These are phyloP conservation scores for Lydus trimaculatus DNA, from an alignment of 2,888 invertebrate species.

Conservation along the genomic window DNA sequence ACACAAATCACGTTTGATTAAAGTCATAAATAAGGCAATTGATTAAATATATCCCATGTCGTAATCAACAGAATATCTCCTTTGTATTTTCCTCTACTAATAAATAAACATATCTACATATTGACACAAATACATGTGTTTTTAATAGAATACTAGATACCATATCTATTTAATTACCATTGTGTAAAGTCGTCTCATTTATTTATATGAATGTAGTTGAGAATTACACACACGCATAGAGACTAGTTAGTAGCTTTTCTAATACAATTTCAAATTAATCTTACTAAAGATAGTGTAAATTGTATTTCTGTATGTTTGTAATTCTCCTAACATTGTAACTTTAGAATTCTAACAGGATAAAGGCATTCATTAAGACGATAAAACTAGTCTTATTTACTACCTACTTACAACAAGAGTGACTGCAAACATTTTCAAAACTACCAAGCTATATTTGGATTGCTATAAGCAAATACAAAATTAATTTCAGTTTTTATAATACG, in stretches of 20 bases:
- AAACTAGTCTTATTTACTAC: background rate
- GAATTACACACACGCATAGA: background rate
- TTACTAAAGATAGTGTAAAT: background rate
- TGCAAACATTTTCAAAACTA: background rate
- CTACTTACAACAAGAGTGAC: background rate
- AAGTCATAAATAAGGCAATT: constrained; percentile 32
- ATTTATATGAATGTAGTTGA: background rate
- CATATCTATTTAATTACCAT: constrained; percentile 7
- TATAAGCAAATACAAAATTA: too few species aligned
- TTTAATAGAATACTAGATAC: background rate
- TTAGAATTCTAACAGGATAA: background rate
- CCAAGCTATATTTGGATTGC: background rate
- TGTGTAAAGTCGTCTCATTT: too few species aligned
- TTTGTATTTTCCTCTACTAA: background rate
- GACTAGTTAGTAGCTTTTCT: background rate
- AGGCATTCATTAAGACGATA: background rate
- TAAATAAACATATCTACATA: constrained; percentile 12
- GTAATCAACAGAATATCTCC: constrained; percentile 17
- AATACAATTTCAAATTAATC: background rate
- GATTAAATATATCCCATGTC: constrained; percentile 19
- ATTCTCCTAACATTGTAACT: background rate
- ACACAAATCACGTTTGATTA: constrained; percentile 29
- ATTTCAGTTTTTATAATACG: too few species aligned
- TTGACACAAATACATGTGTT: constrained; percentile 13
- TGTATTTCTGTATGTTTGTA: background rate